Conservation (phyloP, 2,797 vertebrate species). For the Alcedo atthis region DNA sequence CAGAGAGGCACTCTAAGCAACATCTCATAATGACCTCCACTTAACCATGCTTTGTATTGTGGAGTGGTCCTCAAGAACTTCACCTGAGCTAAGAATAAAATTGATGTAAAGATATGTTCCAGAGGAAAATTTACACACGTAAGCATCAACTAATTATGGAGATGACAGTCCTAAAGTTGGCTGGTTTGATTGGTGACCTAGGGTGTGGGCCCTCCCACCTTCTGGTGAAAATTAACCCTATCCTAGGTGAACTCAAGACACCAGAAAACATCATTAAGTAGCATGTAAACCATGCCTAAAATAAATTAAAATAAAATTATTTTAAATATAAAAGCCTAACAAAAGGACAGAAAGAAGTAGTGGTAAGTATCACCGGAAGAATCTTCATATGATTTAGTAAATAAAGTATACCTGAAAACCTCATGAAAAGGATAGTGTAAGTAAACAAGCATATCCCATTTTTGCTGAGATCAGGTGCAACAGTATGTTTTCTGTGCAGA, state of each 20-base stretch:
- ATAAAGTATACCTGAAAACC: not conserved
- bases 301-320: not conserved
- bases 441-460: not conserved
- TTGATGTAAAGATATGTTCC: not conserved
- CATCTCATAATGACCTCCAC: not conserved
- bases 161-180: not conserved
- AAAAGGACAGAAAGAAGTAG: not conserved
- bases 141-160: not conserved
- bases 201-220: not conserved
- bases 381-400: accelerated
- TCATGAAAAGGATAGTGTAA: not conserved
- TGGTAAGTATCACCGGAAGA: not conserved
- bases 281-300: not conserved
- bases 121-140: accelerated
- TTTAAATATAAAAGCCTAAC: not conserved
- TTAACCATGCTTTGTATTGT: not conserved
- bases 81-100: not conserved
- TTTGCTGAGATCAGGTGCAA: not conserved
- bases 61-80: not conserved
- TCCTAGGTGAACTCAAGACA: not conserved
- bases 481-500: not conserved
- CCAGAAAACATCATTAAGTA: not conserved
- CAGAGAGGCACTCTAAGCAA: not conserved
- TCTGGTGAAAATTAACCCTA: not conserved
- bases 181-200: not conserved